These are phyloP conservation scores for Cosmia trapezina DNA, from an alignment of 2,888 invertebrate species.

Conservation along the genomic window DNA sequence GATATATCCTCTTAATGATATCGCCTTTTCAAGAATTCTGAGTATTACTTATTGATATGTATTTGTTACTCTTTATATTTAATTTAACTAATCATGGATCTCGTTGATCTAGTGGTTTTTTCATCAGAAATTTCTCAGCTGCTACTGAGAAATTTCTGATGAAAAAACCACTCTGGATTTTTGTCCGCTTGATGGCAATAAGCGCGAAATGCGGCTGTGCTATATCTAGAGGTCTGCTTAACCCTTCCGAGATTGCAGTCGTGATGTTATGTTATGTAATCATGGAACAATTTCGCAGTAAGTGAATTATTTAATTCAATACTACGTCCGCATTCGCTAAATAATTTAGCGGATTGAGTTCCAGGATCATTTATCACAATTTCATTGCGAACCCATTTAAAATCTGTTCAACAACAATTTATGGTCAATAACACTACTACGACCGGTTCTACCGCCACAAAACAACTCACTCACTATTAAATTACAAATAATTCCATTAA, in stretches of 20 bases:
- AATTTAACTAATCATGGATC: neutral
- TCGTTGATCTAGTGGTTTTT: neutral
- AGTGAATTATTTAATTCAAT: constrained; percentile 19
- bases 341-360: constrained; percentile 39
- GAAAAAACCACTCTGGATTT: no score
- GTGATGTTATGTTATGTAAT: neutral
- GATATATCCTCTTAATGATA: no score
- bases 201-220: neutral
- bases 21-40: neutral
- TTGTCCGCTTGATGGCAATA: neutral
- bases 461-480: constrained; percentile 55
- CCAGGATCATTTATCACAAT: constrained; percentile 45
- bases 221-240: neutral
- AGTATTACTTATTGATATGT: neutral
- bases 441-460: constrained; percentile 39
- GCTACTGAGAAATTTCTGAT: no score
- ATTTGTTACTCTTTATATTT: no score
- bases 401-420: constrained; percentile 54
- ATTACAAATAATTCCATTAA: constrained; percentile 49
- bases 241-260: neutral
- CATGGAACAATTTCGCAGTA: neutral
- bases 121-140: neutral
- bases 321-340: constrained; percentile 37
- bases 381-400: constrained; percentile 47
- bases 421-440: constrained; percentile 34